Percentiles rank a stretch among this genome's conserved stretches.
These are phyloP conservation scores for Aurelia aurita complex sp. Pacific DNA, from an alignment of 30 jellyfish, hydroid and myxozoan species.

Conservation along the genomic window DNA sequence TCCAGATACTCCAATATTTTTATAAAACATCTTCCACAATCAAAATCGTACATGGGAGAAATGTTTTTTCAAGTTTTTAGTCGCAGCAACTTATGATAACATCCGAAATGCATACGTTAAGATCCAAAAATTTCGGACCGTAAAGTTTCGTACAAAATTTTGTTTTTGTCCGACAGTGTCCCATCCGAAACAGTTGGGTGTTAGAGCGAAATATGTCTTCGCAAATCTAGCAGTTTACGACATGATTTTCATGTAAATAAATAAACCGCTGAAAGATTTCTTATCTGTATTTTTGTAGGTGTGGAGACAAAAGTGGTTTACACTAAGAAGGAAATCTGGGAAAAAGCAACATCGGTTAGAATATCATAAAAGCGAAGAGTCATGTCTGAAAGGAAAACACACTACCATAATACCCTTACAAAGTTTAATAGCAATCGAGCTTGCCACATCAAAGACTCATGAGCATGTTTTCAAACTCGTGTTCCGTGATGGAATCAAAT, in stretches of 20 bases:
- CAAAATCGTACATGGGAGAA: too few species aligned
- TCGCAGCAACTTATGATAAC: too few species aligned
- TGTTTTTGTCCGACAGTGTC: too few species aligned
- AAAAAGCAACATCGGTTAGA: conserved; percentile 85
- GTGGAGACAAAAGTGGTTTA: conserved; percentile 94
- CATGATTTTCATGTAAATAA: neutral
- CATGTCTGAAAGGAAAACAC: conserved; percentile 79
- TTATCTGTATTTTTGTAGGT: conserved; percentile 40
- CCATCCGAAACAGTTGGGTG: too few species aligned
- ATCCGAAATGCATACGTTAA: too few species aligned
- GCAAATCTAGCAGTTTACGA: neutral
- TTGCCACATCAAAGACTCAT: conserved; percentile 72
- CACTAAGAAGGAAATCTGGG: conserved; percentile 85
- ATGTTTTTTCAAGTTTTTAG: too few species aligned
- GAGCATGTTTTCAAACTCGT: conserved; percentile 63
- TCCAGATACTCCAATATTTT: too few species aligned
- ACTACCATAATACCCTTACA: conserved; percentile 86
- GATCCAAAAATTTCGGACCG: too few species aligned
- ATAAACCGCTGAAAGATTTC: too few species aligned
- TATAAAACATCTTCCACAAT: too few species aligned
- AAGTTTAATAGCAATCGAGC: conserved; percentile 56
- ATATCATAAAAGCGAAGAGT: conserved; percentile 86
- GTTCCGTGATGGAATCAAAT: conserved; percentile 73
- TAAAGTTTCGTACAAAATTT: too few species aligned
- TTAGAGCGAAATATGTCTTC: too few species aligned